phyloP scores from a whole-genome alignment of 1,140 invertebrate species.

The Conus betulinus region DNA sequence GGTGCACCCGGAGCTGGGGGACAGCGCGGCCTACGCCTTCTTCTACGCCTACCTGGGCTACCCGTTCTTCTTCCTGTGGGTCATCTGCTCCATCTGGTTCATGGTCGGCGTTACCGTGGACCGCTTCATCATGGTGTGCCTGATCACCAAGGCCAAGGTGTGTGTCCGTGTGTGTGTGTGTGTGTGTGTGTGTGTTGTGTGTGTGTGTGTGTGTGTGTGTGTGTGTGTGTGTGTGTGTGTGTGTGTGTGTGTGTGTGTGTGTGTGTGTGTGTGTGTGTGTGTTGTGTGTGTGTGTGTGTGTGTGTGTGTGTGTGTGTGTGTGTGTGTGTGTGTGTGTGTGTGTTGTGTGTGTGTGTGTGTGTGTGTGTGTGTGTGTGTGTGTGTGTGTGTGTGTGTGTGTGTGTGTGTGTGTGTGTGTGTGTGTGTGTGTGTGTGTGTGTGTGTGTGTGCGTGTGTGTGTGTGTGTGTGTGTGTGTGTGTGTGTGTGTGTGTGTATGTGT shows the following conservation, averaged over 20 bases:
- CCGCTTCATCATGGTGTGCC: slow-evolving; percentile 67
- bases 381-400: not conserved
- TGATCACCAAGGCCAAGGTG: slow-evolving; percentile 63
- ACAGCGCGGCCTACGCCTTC: slow-evolving; percentile 46
- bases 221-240: not conserved
- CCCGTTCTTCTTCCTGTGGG: slow-evolving; percentile 58
- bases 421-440: not conserved
- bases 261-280: not conserved
- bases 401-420: too few relatives aligned
- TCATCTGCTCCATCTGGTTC: slow-evolving; percentile 64
- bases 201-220: not conserved
- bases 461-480: not conserved
- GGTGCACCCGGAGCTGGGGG: slow-evolving; percentile 49
- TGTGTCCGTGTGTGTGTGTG: not conserved
- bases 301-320: too few relatives aligned
- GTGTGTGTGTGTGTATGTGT: not conserved
- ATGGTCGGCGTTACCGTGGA: slow-evolving; percentile 65
- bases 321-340: not conserved
- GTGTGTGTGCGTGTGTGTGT: slow-evolving; percentile 34
- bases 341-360: slow-evolving; percentile 5
- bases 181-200: not conserved
- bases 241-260: slow-evolving; percentile 10
- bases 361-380: not conserved
- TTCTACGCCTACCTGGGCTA: slow-evolving; percentile 65
- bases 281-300: not conserved